phyloP scores from a whole-genome alignment of 2,888 invertebrate genomes.

The Pegoplata infirma region DNA sequence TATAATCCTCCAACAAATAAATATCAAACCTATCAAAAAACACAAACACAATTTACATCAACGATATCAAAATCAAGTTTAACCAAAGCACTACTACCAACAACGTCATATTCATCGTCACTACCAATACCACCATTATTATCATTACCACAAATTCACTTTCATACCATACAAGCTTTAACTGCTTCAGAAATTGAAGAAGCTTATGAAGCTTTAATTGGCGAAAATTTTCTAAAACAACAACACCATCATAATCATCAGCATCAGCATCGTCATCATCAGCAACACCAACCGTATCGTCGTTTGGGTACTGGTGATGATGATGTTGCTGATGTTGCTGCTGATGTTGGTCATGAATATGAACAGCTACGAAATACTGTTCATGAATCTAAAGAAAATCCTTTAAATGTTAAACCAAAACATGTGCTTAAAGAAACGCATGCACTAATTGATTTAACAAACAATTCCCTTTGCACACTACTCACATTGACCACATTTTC shows the following conservation, averaged over 20 bases:
- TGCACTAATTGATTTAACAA: conserved; percentile 74
- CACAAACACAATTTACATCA: conserved; percentile 46
- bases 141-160: conserved; percentile 66
- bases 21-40: conserved; percentile 56
- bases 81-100: conserved; percentile 19
- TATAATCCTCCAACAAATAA: conserved; percentile 41
- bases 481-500: conserved; percentile 74
- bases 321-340: conserved; percentile 13
- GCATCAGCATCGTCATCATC: conserved; percentile 56
- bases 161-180: conserved; percentile 72
- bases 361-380: conserved; percentile 57
- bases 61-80: conserved; percentile 45
- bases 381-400: conserved; percentile 57
- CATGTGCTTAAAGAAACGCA: conserved; percentile 74
- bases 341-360: conserved; percentile 51
- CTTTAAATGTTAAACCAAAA: conserved; percentile 57
- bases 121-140: conserved; percentile 42
- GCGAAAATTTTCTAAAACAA: conserved; percentile 68
- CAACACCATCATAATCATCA: conserved; percentile 46
- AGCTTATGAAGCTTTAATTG: conserved; percentile 72
- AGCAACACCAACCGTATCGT: conserved; percentile 45
- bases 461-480: conserved; percentile 75
- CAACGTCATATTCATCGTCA: conserved; percentile 7
- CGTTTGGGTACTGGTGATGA: conserved; percentile 16
- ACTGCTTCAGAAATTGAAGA: conserved; percentile 72